These are phyloP conservation scores for Hirundichthys speculiger DNA, from an alignment of 2,113 vertebrate species.

Conservation along the genomic window DNA sequence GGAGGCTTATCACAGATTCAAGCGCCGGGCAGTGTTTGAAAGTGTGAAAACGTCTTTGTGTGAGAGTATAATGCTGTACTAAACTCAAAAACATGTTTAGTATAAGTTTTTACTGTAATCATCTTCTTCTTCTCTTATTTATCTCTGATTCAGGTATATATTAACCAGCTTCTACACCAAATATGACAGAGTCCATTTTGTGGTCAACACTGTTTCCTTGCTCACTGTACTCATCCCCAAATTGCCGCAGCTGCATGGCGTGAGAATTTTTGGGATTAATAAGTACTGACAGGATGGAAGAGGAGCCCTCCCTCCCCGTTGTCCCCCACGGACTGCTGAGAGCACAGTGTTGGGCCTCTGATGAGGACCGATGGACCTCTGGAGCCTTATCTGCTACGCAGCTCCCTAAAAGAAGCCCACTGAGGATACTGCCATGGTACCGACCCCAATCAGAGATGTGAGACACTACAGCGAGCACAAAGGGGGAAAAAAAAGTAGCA, in stretches of 20 bases:
- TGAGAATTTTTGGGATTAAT: conserved; percentile 98
- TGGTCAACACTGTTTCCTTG: conserved; percentile 94
- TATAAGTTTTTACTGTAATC: background rate
- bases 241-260: conserved; percentile 95
- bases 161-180: conserved; percentile 99
- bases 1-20: too few relatives aligned
- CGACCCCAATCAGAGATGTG: conserved; percentile 30
- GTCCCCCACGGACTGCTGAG: conserved; percentile 26
- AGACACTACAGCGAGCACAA: conserved; percentile 26
- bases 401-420: conserved; percentile 45
- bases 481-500: conserved; percentile 32
- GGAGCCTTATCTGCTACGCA: conserved; percentile 35
- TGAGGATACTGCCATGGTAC: conserved; percentile 60
- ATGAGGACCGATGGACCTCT: conserved; percentile 29
- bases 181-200: conserved; percentile 93
- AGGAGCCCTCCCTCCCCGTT: conserved; percentile 28
- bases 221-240: conserved; percentile 97
- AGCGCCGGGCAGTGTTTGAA: too few relatives aligned
- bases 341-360: conserved; percentile 41
- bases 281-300: conserved; percentile 85
- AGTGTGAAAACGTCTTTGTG: too few relatives aligned
- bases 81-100: too few relatives aligned
- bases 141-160: conserved; percentile 86
- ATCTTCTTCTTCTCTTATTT: conserved; percentile 11
- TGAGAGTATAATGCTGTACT: too few relatives aligned